phyloP scores from a whole-genome alignment of 2,888 invertebrate species.

The Acronicta alni region DNA sequence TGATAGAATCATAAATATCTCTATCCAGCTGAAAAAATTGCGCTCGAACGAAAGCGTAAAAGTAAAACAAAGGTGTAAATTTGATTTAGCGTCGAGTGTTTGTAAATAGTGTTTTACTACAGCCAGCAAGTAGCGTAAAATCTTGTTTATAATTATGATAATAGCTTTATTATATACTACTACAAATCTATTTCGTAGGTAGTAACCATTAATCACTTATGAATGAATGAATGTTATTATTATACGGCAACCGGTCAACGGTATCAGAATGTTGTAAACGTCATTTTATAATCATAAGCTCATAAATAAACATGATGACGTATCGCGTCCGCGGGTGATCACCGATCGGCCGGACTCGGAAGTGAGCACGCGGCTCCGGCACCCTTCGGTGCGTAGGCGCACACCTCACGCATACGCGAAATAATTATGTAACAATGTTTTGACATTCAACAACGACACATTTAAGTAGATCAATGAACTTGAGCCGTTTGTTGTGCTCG shows the following conservation, averaged over 20 bases:
- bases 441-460: conserved; percentile 88
- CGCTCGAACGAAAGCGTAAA: conserved; percentile 39
- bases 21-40: conserved; percentile 33
- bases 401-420: conserved; percentile 70
- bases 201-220: conserved; percentile 85
- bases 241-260: conserved; percentile 84
- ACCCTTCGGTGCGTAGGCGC: conserved; percentile 60
- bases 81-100: conserved; percentile 66
- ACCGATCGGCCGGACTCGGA: conserved; percentile 63
- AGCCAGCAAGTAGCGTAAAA: conserved; percentile 82
- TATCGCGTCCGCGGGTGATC: conserved; percentile 72
- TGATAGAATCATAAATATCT: conserved; percentile 25
- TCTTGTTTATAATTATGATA: conserved; percentile 88
- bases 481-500: conserved; percentile 84
- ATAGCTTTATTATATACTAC: conserved; percentile 82
- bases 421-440: conserved; percentile 87
- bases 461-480: conserved; percentile 90
- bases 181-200: conserved; percentile 87
- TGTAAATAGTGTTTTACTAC: conserved; percentile 82
- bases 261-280: conserved; percentile 86
- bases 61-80: conserved; percentile 54
- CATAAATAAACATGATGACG: conserved; percentile 88
- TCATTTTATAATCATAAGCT: conserved; percentile 88
- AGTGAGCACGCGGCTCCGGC: conserved; percentile 58
- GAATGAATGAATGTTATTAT: conserved; percentile 86